phyloP scores from a whole-genome alignment of 1,140 invertebrate species.

The Notospermus geniculatus region DNA sequence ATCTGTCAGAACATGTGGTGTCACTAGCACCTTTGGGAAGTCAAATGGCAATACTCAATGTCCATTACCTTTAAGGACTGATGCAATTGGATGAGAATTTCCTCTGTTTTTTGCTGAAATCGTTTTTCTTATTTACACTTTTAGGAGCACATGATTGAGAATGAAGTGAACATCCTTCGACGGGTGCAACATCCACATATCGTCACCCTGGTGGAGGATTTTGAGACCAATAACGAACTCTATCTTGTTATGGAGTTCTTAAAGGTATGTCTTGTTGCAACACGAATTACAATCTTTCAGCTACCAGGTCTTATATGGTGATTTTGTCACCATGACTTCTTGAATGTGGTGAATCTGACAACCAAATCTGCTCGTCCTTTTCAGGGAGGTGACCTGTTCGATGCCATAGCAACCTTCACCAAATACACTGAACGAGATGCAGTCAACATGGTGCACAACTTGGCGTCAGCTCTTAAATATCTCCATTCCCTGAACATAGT shows the following conservation, averaged over 20 bases:
- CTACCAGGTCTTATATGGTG: too few relatives aligned
- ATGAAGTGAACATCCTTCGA: slow-evolving; percentile 52
- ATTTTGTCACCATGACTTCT: too few relatives aligned
- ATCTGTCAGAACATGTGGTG: too few relatives aligned
- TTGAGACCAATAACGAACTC: slow-evolving; percentile 37
- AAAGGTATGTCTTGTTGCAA: slow-evolving; percentile 39
- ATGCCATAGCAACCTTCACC: slow-evolving; percentile 45
- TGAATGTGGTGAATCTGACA: too few relatives aligned
- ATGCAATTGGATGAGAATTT: too few relatives aligned
- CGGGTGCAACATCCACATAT: slow-evolving; percentile 53
- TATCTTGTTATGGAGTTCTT: slow-evolving; percentile 55
- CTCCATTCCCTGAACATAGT: slow-evolving; percentile 54
- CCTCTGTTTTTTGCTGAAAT: too few relatives aligned
- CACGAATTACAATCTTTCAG: too few relatives aligned
- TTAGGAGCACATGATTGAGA: slow-evolving; percentile 52
- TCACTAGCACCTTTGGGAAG: too few relatives aligned
- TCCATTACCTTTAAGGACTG: too few relatives aligned
- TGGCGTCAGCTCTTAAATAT: slow-evolving; percentile 54
- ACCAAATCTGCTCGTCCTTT: background rate
- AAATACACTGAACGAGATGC: slow-evolving; percentile 55
- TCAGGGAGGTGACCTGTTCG: slow-evolving; percentile 56
- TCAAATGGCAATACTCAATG: too few relatives aligned
- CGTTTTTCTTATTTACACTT: background rate
- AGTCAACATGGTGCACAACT: slow-evolving; percentile 49
- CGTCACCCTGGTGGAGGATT: slow-evolving; percentile 51